Conservation (phyloP, 92 coral and sea anemone species). For the Porites divaricata region DNA sequence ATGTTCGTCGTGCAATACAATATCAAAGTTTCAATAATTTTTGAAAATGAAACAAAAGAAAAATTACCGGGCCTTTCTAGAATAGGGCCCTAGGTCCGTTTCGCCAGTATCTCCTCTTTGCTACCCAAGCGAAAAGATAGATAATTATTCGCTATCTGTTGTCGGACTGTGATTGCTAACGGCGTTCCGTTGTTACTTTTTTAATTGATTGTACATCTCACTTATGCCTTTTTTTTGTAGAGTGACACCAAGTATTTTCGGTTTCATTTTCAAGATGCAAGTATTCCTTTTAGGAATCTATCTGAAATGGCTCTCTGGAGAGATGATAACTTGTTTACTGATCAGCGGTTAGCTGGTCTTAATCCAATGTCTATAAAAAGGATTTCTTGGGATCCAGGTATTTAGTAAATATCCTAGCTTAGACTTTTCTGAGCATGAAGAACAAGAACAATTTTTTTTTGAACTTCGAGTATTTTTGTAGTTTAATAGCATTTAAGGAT, state of each 20-base stretch:
- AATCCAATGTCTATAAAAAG: slow-evolving; percentile 86
- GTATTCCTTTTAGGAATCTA: slow-evolving; percentile 63
- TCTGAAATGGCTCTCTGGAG: slow-evolving; percentile 79
- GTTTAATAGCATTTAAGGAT: too few species aligned
- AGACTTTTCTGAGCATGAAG: background rate
- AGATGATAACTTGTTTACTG: slow-evolving; percentile 82
- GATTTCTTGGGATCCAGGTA: slow-evolving; percentile 62
- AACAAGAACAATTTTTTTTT: background rate
- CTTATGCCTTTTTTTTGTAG: background rate
- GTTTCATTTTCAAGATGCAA: slow-evolving; percentile 60
- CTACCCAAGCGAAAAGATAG: too few species aligned
- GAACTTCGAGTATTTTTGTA: too few species aligned
- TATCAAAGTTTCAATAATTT: too few species aligned
- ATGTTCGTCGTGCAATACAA: too few species aligned
- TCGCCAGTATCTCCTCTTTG: too few species aligned
- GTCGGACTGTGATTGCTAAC: too few species aligned
- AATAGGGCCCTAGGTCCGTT: too few species aligned
- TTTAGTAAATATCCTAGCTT: background rate
- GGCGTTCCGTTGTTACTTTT: too few species aligned
- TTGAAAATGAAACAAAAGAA: too few species aligned
- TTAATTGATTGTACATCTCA: background rate
- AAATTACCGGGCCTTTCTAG: too few species aligned
- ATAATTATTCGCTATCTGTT: too few species aligned
- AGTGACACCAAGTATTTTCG: slow-evolving; percentile 67
- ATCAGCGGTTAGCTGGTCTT: slow-evolving; percentile 87